Evolutionary conservation across 1,140 invertebrate species (phyloP).

Genomic region (Rhagoletis pomonella): DNA sequence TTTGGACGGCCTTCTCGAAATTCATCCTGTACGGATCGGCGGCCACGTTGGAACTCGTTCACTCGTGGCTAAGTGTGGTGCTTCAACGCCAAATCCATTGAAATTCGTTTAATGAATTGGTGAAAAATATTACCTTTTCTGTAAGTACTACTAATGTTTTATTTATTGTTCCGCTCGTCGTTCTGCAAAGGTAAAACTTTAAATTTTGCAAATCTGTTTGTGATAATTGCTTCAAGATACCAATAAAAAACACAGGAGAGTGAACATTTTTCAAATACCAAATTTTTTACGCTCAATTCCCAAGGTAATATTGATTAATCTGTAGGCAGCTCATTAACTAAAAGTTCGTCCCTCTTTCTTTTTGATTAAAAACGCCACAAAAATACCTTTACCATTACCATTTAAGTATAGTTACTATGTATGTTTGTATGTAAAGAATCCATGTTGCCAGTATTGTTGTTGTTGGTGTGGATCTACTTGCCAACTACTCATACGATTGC

Average conservation of each 20-base stretch:
- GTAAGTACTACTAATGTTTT: background rate
- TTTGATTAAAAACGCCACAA: background rate
- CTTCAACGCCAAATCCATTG: background rate
- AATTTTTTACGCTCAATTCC: slow-evolving; percentile 28
- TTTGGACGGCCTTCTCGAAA: too few relatives aligned
- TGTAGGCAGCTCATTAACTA: slow-evolving; percentile 33
- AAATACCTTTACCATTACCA: background rate
- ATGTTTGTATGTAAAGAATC: background rate
- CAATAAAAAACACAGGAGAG: background rate
- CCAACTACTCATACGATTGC: slow-evolving; percentile 37
- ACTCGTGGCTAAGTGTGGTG: too few relatives aligned
- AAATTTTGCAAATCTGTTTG: slow-evolving; percentile 23
- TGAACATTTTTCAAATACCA: slow-evolving; percentile 27
- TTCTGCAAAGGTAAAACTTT: background rate
- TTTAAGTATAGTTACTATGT: slow-evolving; percentile 2
- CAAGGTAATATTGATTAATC: slow-evolving; percentile 40
- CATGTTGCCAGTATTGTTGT: slow-evolving; percentile 7
- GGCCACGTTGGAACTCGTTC: too few relatives aligned
- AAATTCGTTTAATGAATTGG: slow-evolving; percentile 21
- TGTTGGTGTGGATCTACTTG: background rate
- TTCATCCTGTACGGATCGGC: too few relatives aligned
- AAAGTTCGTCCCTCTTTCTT: background rate
- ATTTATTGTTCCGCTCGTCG: background rate
- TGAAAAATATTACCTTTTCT: slow-evolving; percentile 28
- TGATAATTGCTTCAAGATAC: slow-evolving; percentile 27